Evolutionary conservation across 2,888 invertebrate species (phyloP).

Genomic region (Caenorhabditis becei): DNA sequence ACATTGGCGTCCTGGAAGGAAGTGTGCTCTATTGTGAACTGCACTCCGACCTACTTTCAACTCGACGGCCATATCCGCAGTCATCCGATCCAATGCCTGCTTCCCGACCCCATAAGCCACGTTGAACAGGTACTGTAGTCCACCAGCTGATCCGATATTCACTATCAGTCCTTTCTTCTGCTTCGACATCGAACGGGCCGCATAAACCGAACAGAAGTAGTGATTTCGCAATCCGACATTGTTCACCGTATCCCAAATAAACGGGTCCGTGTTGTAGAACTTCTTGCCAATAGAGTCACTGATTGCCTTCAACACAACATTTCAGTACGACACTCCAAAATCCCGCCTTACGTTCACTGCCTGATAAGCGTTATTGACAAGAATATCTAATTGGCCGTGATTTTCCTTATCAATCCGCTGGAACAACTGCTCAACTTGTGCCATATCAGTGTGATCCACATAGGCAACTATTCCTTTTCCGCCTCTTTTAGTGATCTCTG

Average conservation of each 20-base stretch:
- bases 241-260: conserved; percentile 82
- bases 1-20: conserved; percentile 70
- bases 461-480: conserved; percentile 58
- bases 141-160: conserved; percentile 83
- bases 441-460: conserved; percentile 62
- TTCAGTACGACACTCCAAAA: too few species aligned
- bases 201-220: conserved; percentile 83
- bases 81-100: conserved; percentile 83
- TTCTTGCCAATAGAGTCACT: conserved; percentile 72
- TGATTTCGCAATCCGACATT: conserved; percentile 80
- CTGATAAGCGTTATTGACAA: conserved; percentile 70
- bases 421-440: conserved; percentile 53
- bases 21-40: too few species aligned
- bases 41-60: too few species aligned
- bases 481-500: conserved; percentile 61
- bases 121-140: conserved; percentile 82
- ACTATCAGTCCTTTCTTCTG: conserved; percentile 82
- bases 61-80: conserved; percentile 83
- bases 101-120: conserved; percentile 83
- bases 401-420: conserved; percentile 36
- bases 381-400: conserved; percentile 53
- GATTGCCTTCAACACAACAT: conserved; percentile 55
- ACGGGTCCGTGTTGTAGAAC: conserved; percentile 82
- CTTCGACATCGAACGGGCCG: conserved; percentile 75
- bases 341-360: conserved; percentile 54